Base-by-base conservation (phyloP, 2,113 vertebrate genomes). In the Pelecanoides urinatrix region DNA sequence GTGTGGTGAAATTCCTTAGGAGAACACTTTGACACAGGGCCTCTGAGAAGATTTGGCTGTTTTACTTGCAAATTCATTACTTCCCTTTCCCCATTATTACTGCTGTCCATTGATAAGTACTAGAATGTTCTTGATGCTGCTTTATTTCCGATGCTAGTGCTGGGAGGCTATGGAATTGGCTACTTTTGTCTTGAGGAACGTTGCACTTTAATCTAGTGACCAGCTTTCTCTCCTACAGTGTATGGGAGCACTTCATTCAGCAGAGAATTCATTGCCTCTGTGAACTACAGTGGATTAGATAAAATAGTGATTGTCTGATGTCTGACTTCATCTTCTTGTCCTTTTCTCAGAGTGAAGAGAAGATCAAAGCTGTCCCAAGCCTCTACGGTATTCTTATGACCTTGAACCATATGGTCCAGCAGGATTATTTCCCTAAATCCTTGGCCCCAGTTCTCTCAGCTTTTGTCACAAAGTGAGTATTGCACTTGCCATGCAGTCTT, bases 401-500 rank as follows among this genome's bases (percentile, higher is more conserved):
- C 11, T 91, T 99, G 97, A 99, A 99, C 92, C 99, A 99, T 52
- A 92, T 99, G 23, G 99, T 99, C n/a, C 98, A 98, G 55, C 99
- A 99, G 97, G 98, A 99, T 94, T 99, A 99, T 94, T 99, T 99
- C 96, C 99, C 99, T 40, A 98, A 98, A 97, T 98, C 99, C 47
- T 98, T 98, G 26, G 97, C 98, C 10, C 98, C 98, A 8, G 98
- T 99, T 80, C 98, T 99, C 77, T 96, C 98, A 17, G 99, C 98
- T 26, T 99, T 99, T 94, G 90, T 99, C 97, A 98, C 98, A 97
- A 99, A 99, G 99, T 99, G 98, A 99, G 99, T 98, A 78, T 93
- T 92, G 12, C 78, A 18, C 18, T 20, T 52, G n/a, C 38, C 32
- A 6, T 40, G 38, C 32, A 44, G n/a, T 58, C 52, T 65, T 78